These are phyloP conservation scores for Microctenopoma lineatum DNA, from an alignment of 2,797 vertebrate species.

Conservation along the genomic window DNA sequence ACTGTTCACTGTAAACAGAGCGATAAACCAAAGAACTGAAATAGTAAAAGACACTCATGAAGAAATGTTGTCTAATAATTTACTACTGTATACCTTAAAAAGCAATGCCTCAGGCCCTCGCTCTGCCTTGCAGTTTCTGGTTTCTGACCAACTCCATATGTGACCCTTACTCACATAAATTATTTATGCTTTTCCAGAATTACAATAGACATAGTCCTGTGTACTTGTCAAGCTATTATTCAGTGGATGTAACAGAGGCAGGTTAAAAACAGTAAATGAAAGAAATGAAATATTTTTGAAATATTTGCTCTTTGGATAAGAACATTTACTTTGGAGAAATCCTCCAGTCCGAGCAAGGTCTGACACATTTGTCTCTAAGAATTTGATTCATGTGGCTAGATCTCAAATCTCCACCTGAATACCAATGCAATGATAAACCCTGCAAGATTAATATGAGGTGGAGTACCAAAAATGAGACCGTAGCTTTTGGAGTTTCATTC, in stretches of 20 bases:
- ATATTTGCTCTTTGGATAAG: conserved; percentile 39
- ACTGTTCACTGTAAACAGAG: too few species aligned
- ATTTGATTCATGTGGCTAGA: conserved; percentile 54
- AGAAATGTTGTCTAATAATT: conserved; percentile 32
- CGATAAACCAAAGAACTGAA: not conserved
- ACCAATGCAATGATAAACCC: conserved; percentile 41
- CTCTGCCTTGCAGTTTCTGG: conserved; percentile 47
- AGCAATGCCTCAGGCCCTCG: conserved; percentile 17
- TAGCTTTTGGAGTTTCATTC: conserved; percentile 75
- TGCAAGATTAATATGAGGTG: conserved; percentile 48
- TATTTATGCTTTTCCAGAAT: conserved; percentile 60
- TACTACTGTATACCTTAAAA: conserved; percentile 20
- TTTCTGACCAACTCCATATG: conserved; percentile 45
- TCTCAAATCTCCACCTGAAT: conserved; percentile 45
- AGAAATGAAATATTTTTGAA: conserved; percentile 32
- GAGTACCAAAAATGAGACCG: conserved; percentile 41
- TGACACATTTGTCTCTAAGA: conserved; percentile 51
- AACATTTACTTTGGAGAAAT: conserved; percentile 34
- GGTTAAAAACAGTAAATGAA: conserved; percentile 35
- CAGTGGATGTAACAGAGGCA: conserved; percentile 28
- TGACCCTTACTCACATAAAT: conserved; percentile 53
- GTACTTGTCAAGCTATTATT: conserved; percentile 24
- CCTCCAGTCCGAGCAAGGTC: conserved; percentile 39
- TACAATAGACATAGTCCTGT: conserved; percentile 43
- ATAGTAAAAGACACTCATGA: conserved; percentile 34